Percentiles rank a stretch among this genome's conserved stretches.
Conservation (phyloP, 2,888 invertebrate genomes). For the Polymixis flavicincta region DNA sequence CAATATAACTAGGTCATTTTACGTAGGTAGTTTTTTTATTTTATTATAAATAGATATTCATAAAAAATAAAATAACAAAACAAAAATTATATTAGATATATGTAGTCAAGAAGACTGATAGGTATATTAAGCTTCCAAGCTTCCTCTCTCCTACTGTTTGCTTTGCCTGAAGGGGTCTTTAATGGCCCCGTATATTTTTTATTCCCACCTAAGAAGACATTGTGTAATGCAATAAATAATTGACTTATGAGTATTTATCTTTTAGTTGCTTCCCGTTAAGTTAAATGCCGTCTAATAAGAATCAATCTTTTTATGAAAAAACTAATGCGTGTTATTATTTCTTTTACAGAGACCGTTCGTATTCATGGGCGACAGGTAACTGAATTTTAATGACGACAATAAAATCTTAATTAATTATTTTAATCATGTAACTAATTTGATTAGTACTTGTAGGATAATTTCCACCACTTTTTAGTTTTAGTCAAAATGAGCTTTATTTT, state of each 20-base stretch:
- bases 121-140: neutral
- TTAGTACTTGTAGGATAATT: neutral
- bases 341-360: constrained; percentile 84
- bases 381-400: neutral
- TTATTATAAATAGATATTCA: neutral
- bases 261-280: neutral
- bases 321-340: constrained; percentile 23
- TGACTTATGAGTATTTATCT: neutral
- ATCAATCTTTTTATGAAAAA: neutral
- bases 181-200: neutral
- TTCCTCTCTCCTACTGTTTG: too few relatives aligned
- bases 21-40: neutral
- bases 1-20: neutral
- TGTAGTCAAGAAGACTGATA: neutral
- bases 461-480: neutral
- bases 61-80: neutral
- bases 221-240: neutral
- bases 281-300: neutral
- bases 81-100: neutral
- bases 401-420: constrained; percentile 4
- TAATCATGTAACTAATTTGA: neutral
- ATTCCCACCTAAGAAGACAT: neutral
- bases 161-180: neutral
- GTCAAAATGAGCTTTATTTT: neutral
- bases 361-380: constrained; percentile 69